These are phyloP conservation scores for Phaethornis superciliosus DNA, from an alignment of 2,113 vertebrate species.

Conservation along the genomic window DNA sequence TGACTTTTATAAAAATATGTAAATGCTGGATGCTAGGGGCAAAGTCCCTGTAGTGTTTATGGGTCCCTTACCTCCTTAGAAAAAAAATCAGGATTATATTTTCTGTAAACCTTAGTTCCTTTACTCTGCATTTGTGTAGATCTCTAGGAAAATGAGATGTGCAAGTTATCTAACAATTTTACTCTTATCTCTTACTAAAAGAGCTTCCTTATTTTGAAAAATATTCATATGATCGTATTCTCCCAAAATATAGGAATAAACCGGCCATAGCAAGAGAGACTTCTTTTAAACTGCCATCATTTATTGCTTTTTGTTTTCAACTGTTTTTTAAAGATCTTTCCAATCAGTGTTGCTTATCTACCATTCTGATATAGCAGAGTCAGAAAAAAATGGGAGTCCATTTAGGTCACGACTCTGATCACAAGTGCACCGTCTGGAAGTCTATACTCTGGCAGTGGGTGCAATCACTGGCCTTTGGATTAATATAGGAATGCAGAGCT, in stretches of 20 bases:
- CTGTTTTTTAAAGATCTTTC: not conserved
- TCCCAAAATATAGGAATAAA: not conserved
- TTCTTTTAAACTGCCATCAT: not conserved
- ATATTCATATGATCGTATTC: not conserved
- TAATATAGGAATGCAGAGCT: constrained; percentile 57
- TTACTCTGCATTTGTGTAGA: not conserved
- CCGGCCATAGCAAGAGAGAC: not conserved
- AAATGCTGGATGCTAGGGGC: constrained; percentile 23
- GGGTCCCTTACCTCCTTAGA: not conserved
- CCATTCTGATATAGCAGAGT: not conserved
- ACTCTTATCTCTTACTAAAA: not conserved
- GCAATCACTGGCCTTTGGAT: constrained; percentile 58
- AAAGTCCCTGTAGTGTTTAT: constrained; percentile 55
- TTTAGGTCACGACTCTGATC: constrained; percentile 37
- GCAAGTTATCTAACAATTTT: not conserved
- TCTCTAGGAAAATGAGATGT: not conserved
- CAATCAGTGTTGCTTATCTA: not conserved
- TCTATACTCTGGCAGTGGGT: not conserved
- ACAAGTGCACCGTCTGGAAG: constrained; percentile 14
- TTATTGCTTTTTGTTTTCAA: not conserved
- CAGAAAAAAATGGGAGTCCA: constrained; percentile 1
- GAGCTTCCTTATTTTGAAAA: not conserved
- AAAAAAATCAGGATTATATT: constrained; percentile 51
- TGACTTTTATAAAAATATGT: constrained; percentile 49
- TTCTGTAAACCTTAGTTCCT: not conserved